Base-by-base conservation (phyloP, 2,797 vertebrate genomes). In the Phaenicophaeus curvirostris region DNA sequence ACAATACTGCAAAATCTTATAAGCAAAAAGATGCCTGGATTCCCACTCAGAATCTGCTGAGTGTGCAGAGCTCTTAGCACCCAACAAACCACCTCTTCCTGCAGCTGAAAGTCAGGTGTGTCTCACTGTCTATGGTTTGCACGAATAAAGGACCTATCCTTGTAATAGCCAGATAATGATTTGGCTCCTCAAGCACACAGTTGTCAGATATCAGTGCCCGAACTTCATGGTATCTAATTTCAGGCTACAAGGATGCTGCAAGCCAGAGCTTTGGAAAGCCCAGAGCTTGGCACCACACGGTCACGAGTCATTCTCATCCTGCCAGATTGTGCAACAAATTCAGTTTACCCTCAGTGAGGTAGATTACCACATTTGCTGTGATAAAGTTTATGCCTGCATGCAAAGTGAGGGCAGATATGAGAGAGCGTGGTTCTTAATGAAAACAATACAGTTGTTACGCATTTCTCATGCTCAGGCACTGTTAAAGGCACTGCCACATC, bases 41-140 rank as follows among this genome's bases (percentile, higher is more conserved):
- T 67, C 46, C 59, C 54, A n/a, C 19, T 23, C 21, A 30, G n/a
- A 14, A 35, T 31, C 66, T 33, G 18, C 65, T 50, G 65, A 51
- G n/a, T 5, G 0, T 5, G 15, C 28, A 62, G 50, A 33, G 30
- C 53, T 82, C 2, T 0, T 28, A 78, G n/a, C 44, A 30, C 16
- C 28, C 39, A 23, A 39, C 11, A 54, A 71, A 19, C 13, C 57
- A 23, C 31, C 11, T 28, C 55, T 53, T 28, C 13, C 19, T 33
- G 33, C 23, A 55, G 17, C 35, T 61, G 35, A 28, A 51, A 50
- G 9, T 33, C 33, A 37, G 15, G n/a, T 4, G 16, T 30, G 15
- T 4, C 71, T 24, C 39, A 6, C 4, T 24, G 24, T 15, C 44
- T 37, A 8, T 2, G 16, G 23, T 51, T 27, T 59, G 6, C 15